These are phyloP conservation scores for Lithophane socia DNA, from an alignment of 2,888 invertebrate species.

Conservation along the genomic window DNA sequence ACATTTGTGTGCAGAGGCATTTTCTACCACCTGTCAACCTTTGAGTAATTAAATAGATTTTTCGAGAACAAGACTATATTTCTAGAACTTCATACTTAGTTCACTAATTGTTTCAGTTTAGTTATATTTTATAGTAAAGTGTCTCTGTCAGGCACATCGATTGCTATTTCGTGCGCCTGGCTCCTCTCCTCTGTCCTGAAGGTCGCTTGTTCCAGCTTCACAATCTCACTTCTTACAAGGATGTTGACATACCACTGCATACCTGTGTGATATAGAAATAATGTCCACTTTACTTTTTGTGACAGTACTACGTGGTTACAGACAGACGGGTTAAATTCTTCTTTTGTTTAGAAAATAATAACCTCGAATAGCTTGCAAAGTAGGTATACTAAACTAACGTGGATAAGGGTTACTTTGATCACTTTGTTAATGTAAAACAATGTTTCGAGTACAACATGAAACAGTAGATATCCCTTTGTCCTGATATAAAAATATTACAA, in stretches of 20 bases:
- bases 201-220: constrained; percentile 78
- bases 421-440: too few relatives aligned
- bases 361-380: neutral
- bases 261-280: constrained; percentile 68
- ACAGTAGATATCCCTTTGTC: too few relatives aligned
- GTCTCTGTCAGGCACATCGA: constrained; percentile 78
- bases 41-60: too few relatives aligned
- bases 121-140: constrained; percentile 71
- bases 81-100: neutral
- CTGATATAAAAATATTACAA: too few relatives aligned
- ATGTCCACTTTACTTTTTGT: neutral
- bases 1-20: too few relatives aligned
- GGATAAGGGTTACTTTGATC: too few relatives aligned
- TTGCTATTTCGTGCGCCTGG: constrained; percentile 61
- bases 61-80: constrained; percentile 1
- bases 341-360: neutral
- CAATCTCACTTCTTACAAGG: constrained; percentile 84
- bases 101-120: neutral
- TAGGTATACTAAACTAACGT: neutral
- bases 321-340: neutral
- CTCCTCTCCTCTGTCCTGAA: constrained; percentile 56
- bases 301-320: neutral
- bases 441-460: neutral
- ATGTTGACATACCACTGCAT: constrained; percentile 85
- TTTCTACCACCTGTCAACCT: too few relatives aligned